Evolutionary conservation across 2,888 invertebrate species (phyloP).

Genomic region (Ptycholaimellus sp.): DNA sequence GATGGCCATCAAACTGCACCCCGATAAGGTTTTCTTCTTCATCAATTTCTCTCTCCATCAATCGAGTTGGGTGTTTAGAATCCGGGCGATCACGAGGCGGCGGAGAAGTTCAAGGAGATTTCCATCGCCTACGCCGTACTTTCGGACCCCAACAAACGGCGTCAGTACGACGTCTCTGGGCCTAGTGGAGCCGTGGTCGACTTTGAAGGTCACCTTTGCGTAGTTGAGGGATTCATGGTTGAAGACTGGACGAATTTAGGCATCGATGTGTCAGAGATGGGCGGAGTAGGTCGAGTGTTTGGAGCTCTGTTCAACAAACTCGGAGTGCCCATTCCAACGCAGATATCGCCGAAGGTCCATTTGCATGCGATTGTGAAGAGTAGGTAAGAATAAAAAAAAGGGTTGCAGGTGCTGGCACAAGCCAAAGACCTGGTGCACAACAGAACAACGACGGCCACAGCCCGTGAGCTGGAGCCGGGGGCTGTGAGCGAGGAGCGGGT

Average conservation of each 20-base stretch:
- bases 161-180: conserved; percentile 24
- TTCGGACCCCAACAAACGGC: conserved; percentile 23
- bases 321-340: conserved; percentile 25
- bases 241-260: conserved; percentile 8
- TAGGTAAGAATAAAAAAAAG: no score
- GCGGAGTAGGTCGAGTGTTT: conserved; percentile 23
- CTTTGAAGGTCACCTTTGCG: conserved; percentile 8
- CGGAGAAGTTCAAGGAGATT: conserved; percentile 23
- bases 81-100: no score
- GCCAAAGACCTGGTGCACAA: conserved; percentile 17
- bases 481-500: conserved; percentile 12
- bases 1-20: conserved; percentile 13
- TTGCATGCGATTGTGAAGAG: no score
- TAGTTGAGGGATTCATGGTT: background rate
- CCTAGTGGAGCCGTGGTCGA: conserved; percentile 18
- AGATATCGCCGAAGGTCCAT: conserved; percentile 19
- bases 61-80: no score
- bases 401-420: conserved; percentile 16
- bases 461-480: conserved; percentile 13
- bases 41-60: no score
- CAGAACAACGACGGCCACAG: conserved; percentile 9
- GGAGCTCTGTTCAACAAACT: conserved; percentile 24
- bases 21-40: no score
- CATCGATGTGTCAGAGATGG: conserved; percentile 22
- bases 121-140: conserved; percentile 24